These are phyloP conservation scores for Meiosimyza decipiens DNA, from an alignment of 2,888 invertebrate genomes.

Conservation along the genomic window DNA sequence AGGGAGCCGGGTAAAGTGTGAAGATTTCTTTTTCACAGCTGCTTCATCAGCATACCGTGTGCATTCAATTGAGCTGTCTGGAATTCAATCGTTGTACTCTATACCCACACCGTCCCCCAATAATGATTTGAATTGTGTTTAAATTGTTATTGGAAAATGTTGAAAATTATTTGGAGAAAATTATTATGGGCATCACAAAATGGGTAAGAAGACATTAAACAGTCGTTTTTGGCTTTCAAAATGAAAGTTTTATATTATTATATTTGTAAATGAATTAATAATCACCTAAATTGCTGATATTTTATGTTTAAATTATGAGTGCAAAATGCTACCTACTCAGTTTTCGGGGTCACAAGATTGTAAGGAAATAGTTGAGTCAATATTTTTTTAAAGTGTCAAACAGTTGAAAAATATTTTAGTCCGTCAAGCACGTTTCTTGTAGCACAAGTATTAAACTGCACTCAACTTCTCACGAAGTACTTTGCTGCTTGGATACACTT, in stretches of 20 bases:
- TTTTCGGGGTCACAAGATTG: too few species aligned
- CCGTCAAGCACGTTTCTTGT: too few species aligned
- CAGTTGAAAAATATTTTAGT: too few species aligned
- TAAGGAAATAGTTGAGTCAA: too few species aligned
- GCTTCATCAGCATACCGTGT: constrained; percentile 19
- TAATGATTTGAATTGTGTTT: neutral
- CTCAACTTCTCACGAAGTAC: too few species aligned
- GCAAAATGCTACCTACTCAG: too few species aligned
- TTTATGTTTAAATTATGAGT: too few species aligned
- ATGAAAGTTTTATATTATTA: constrained; percentile 2
- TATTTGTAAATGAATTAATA: constrained; percentile 24
- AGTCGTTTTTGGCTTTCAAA: constrained; percentile 17
- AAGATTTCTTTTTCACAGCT: constrained; percentile 19
- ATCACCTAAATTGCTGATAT: neutral
- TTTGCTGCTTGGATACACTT: too few species aligned
- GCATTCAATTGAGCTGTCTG: constrained; percentile 30
- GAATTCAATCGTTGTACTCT: neutral
- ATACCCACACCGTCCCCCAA: neutral
- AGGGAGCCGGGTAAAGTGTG: neutral
- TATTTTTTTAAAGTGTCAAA: too few species aligned
- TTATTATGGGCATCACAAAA: constrained; percentile 51
- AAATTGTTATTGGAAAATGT: constrained; percentile 29
- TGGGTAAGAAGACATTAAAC: constrained; percentile 42
- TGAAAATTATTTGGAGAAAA: constrained; percentile 47
- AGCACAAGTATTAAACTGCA: too few species aligned